Percentiles rank a stretch among this genome's conserved stretches.
These are phyloP conservation scores for Melikaiella ostensackeni DNA, from an alignment of 2,888 invertebrate species.

Conservation along the genomic window DNA sequence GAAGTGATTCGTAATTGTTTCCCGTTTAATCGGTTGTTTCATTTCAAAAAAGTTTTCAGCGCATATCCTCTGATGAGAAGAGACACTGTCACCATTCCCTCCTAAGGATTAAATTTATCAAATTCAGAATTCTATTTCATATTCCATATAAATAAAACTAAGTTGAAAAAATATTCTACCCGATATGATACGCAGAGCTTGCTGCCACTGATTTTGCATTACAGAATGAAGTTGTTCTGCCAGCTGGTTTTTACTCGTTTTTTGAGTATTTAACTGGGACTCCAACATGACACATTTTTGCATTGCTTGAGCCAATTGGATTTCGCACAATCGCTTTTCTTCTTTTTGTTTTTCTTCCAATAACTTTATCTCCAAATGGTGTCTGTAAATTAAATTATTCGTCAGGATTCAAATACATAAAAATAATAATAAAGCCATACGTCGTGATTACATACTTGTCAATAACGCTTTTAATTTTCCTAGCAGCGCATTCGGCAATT, in stretches of 20 bases:
- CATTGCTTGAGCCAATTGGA: slow-evolving; percentile 84
- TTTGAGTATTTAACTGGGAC: slow-evolving; percentile 78
- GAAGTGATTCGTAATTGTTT: slow-evolving; percentile 63
- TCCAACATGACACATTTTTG: slow-evolving; percentile 84
- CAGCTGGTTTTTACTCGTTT: slow-evolving; percentile 81
- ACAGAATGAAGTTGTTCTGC: slow-evolving; percentile 87
- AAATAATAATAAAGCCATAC: slow-evolving; percentile 14
- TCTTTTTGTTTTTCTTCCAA: slow-evolving; percentile 89
- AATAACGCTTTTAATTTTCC: slow-evolving; percentile 85
- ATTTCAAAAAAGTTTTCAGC: slow-evolving; percentile 68
- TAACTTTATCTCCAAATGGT: slow-evolving; percentile 86
- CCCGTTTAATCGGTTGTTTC: slow-evolving; percentile 61
- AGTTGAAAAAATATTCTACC: slow-evolving; percentile 53
- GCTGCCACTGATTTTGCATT: slow-evolving; percentile 90
- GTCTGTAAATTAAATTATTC: slow-evolving; percentile 77
- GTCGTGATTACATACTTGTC: slow-evolving; percentile 78
- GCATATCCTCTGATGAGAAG: slow-evolving; percentile 65
- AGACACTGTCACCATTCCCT: slow-evolving; percentile 65
- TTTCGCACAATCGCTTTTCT: slow-evolving; percentile 85
- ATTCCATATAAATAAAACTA: background rate
- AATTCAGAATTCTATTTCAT: slow-evolving; percentile 1
- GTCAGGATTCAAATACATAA: slow-evolving; percentile 7
- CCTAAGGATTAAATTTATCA: slow-evolving; percentile 56
- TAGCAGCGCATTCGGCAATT: slow-evolving; percentile 84
- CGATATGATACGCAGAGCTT: slow-evolving; percentile 85